phyloP scores from a whole-genome alignment of 1,140 invertebrate species.

The Coenobita brevimanus region DNA sequence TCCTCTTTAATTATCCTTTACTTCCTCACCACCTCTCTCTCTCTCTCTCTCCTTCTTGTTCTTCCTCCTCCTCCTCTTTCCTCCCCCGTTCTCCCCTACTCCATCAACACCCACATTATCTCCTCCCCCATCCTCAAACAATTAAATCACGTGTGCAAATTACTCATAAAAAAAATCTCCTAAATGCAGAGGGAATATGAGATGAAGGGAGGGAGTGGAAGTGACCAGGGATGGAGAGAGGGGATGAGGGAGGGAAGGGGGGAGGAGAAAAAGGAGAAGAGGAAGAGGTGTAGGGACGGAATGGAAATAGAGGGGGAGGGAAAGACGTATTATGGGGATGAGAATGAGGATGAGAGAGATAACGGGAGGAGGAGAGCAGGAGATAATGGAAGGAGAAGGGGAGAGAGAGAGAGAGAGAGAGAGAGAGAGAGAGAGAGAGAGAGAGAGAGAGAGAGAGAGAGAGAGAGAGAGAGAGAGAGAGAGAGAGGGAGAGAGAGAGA shows the following conservation, averaged over 20 bases:
- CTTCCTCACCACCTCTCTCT: background rate
- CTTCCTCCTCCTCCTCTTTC: background rate
- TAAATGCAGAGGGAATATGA: background rate
- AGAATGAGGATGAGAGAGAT: no score
- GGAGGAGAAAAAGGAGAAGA: constrained; percentile 2
- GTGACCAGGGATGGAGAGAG: background rate
- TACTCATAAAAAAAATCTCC: background rate
- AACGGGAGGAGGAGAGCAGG: no score
- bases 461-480: background rate
- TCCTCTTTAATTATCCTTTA: no score
- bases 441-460: background rate
- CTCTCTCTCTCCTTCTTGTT: background rate
- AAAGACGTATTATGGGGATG: no score
- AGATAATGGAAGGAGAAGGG: no score
- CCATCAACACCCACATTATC: no score
- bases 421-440: constrained; percentile 1
- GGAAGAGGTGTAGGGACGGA: no score
- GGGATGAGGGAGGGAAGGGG: background rate
- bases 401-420: constrained; percentile 5
- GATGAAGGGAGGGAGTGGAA: no score
- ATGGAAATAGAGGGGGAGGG: no score
- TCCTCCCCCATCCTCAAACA: no score
- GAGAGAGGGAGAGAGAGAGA: no score
- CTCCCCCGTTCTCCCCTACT: no score
- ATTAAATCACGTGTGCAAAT: constrained; percentile 10